These are phyloP conservation scores for Arenaria interpres DNA, from an alignment of 2,113 vertebrate species.

Conservation along the genomic window DNA sequence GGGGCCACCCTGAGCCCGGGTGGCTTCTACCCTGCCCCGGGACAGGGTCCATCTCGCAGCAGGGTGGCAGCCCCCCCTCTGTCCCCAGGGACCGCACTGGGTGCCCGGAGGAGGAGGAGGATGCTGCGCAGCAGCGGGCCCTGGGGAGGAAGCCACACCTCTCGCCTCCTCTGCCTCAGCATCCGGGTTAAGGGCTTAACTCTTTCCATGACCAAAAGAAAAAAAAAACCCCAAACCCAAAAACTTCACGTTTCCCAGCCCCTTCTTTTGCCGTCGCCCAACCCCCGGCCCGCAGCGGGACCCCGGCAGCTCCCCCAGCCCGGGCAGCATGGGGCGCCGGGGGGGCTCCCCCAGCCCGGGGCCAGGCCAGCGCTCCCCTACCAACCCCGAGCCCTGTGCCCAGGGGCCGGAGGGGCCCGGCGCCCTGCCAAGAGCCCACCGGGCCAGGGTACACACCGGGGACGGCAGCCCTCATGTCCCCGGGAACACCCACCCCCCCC, in stretches of 20 bases:
- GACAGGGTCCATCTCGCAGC: background rate
- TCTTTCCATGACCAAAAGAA: background rate
- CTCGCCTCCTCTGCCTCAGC: conserved; percentile 44
- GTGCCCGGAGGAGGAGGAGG: background rate
- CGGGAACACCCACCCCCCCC: background rate
- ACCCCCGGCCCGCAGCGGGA: background rate
- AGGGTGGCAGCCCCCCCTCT: background rate
- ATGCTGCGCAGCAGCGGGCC: background rate
- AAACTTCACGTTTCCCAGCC: background rate
- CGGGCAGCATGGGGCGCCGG: no score
- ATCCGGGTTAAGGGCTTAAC: conserved; percentile 47
- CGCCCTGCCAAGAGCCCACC: background rate
- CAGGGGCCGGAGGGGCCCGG: background rate
- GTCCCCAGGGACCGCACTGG: background rate
- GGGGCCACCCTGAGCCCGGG: background rate
- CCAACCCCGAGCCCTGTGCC: background rate
- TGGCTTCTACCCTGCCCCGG: background rate
- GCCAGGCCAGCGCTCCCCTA: background rate
- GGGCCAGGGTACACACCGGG: background rate
- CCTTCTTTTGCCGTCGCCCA: background rate
- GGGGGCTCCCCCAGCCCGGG: background rate
- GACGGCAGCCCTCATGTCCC: background rate
- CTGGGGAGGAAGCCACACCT: conserved; percentile 52
- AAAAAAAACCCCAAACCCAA: no score
- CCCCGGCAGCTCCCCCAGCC: background rate